These are phyloP conservation scores for Sinosuthora webbiana DNA, from an alignment of 2,113 vertebrate genomes.

Conservation along the genomic window DNA sequence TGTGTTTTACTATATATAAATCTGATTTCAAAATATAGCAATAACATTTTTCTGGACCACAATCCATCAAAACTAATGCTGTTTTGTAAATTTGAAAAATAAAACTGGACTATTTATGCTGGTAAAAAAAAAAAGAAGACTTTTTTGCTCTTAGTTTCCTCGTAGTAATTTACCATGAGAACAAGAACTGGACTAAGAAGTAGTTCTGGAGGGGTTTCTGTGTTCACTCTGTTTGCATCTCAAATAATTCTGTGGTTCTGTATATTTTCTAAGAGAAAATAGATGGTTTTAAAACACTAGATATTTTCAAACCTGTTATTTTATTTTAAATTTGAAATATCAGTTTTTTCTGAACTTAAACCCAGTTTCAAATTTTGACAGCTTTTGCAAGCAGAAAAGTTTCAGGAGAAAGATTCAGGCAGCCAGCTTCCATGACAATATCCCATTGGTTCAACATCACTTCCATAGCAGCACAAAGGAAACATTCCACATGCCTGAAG, in stretches of 20 bases:
- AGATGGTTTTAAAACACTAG: not conserved
- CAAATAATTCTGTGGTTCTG: conserved; percentile 10
- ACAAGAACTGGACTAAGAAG: not conserved
- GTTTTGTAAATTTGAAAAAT: conserved; percentile 46
- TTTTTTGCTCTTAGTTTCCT: not conserved
- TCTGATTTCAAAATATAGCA: conserved; percentile 31
- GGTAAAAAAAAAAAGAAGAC: not conserved
- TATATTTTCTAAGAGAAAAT: not conserved
- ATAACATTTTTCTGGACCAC: conserved; percentile 24
- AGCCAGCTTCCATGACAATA: not conserved
- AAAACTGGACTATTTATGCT: conserved; percentile 31
- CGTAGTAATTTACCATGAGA: not conserved
- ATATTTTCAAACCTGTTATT: not conserved
- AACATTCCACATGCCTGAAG: not conserved
- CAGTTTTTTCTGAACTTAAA: not conserved
- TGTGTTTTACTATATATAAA: not conserved
- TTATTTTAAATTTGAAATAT: not conserved
- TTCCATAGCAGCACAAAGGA: not conserved
- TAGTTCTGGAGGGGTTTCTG: not conserved
- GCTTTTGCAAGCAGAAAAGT: not conserved
- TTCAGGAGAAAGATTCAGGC: not conserved
- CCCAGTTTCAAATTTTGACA: not conserved
- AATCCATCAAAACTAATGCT: conserved; percentile 23
- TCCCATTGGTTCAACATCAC: not conserved
- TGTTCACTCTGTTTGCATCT: not conserved